Base-by-base conservation (phyloP, 1,140 invertebrate genomes). In the Drosophila leontia region DNA sequence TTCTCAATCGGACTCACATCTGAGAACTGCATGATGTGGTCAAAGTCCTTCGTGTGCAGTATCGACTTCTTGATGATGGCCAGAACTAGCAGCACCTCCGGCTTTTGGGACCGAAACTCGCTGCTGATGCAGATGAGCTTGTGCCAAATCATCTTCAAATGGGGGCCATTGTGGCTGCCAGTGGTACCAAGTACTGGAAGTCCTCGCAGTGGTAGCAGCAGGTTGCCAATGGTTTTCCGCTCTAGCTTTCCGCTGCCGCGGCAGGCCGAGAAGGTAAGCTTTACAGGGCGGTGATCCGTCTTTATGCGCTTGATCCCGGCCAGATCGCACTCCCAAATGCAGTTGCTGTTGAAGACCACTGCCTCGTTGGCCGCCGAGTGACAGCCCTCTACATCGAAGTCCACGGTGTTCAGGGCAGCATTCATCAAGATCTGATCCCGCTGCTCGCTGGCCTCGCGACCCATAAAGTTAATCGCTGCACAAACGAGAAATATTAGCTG, bases 301-400 rank as follows among this genome's bases (percentile, higher is more conserved):
- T 92, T 92, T 9, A 92, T 85, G 37, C 87, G 81, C 58, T 92
- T 92, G 15, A 92, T 77, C 6, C 88, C 91, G 1, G 71, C 58
- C 41, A 92, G 71, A 23, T 88, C 87, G 19, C 86, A 85, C 47
- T 92, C 91, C 91, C 91, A 92, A 45, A 92, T 83, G 45, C 91
- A 92, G 50, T 92, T 92, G 65, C 91, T 92, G 50, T 92, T 92
- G 45, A 92, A 92, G 12, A 92, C 75, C 3, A 91, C 75, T 2
- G 79, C 63, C 53, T 80, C 75, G 5, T 70, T 34, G 17, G 71
- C 65, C n/a, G 47, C 37, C 3, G 79, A 79, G 3, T 72, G 76
- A 7, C 82, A 75, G 17, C 91, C 91, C 53, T 88, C 81, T 7
- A 92, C 75, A 42, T 92, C 86, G 51, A 92, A 92, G 57, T 91